Base-by-base conservation (phyloP, 1,140 invertebrate species). In the Drosophila sturtevanti region DNA sequence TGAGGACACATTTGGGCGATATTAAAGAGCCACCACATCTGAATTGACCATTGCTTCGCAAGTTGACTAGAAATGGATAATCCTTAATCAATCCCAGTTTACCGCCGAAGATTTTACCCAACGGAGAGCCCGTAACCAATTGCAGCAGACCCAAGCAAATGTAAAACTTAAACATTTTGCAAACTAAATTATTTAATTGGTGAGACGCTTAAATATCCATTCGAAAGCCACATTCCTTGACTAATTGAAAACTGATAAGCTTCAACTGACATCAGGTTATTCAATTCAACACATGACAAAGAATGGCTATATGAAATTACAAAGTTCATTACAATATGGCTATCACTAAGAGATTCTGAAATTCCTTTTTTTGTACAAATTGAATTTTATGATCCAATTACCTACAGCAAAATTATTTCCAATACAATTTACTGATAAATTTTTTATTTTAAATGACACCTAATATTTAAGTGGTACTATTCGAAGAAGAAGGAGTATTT, bases 1-100 rank as follows among this genome's bases (percentile, higher is more conserved):
- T 91, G 3, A 91, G 67, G 0, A 91, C 89, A 63, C 89, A 91
- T n/a, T 44, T 76, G 9, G 77, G 71, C n/a, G 89, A 73, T 14
- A 90, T 73, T 9, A 91, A 31, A 0, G 52, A 59, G 0, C 89
- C 89, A n/a, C 77, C 81, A 18, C 89, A 91, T 2, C 12, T 35
- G 12, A 91, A 87, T 0, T 3, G 1, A 0, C 60, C 58, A 10
- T 58, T 34, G 12, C 60, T 65, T 31, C 75, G 77, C 9, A 91
- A 31, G 34, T 75, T 91, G 0, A 91, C 75, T 41, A 91, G 21
- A 56, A 79, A 87, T 0, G 85, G 76, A 60, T 79, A 69, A 6
- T 73, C 22, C 1, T 1, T 6, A 6, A 87, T 44, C 1, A 14
- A 2, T 0, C 41, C 21, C 3, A 31, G n/a, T 0, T 66, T 2